Evolutionary conservation across 2,113 vertebrate species (phyloP).

Genomic region (Pogona vitticeps): DNA sequence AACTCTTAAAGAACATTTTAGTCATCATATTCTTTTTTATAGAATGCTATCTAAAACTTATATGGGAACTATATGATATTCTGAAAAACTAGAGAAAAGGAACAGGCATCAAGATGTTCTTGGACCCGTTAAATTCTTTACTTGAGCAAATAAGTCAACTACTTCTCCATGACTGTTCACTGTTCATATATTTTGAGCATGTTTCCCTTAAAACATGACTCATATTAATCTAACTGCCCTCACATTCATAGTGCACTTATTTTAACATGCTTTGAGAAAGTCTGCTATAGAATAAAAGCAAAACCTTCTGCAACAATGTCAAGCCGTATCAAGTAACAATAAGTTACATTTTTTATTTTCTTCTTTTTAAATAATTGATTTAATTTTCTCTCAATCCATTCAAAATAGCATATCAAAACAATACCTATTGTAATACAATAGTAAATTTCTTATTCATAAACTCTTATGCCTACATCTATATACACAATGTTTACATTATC

Average conservation of each 20-base stretch:
- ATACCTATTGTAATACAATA: too few relatives aligned
- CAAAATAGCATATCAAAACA: too few relatives aligned
- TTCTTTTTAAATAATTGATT: too few relatives aligned
- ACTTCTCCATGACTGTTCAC: neutral
- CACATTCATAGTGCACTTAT: neutral
- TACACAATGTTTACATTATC: too few relatives aligned
- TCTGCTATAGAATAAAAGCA: neutral
- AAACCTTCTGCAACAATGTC: neutral
- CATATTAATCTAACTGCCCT: neutral
- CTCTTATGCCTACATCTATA: too few relatives aligned
- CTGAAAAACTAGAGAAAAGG: neutral
- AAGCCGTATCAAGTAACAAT: neutral
- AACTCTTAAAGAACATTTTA: neutral
- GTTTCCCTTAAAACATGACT: neutral
- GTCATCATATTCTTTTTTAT: neutral
- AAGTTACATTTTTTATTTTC: neutral
- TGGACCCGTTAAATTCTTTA: neutral
- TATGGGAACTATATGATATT: neutral
- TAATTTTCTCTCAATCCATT: too few relatives aligned
- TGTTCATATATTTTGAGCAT: neutral
- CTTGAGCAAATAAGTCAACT: neutral
- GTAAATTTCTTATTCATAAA: too few relatives aligned
- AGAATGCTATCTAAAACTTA: neutral
- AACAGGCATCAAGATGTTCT: neutral
- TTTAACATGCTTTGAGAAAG: neutral